A percentile compares a stretch with the other conserved stretches of the same genome.
Conservation (phyloP, 1,140 invertebrate genomes). For the Drosophila ambigua region DNA sequence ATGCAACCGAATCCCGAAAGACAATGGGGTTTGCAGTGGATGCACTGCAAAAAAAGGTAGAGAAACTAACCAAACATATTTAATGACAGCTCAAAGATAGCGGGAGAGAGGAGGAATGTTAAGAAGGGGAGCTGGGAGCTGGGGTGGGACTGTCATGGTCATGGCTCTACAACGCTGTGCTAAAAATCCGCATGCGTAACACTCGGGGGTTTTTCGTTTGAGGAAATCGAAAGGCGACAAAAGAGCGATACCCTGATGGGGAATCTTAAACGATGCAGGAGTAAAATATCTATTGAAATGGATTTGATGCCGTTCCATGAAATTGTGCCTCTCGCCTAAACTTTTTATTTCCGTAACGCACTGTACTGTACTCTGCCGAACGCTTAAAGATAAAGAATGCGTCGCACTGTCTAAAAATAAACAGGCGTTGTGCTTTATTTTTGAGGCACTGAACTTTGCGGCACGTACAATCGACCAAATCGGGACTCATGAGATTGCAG, state of each 20-base stretch:
- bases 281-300: too few relatives aligned
- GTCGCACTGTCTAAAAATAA: constrained; percentile 34
- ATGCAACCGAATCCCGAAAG: constrained; percentile 46
- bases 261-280: neutral
- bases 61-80: constrained; percentile 55
- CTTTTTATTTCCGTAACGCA: too few relatives aligned
- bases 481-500: neutral
- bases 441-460: constrained; percentile 45
- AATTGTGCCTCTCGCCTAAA: too few relatives aligned
- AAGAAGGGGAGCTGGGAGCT: neutral
- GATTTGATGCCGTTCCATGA: too few relatives aligned
- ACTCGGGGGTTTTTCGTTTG: constrained; percentile 24
- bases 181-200: constrained; percentile 52
- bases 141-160: constrained; percentile 43
- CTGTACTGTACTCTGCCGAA: constrained; percentile 18
- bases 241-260: constrained; percentile 1
- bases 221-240: constrained; percentile 42
- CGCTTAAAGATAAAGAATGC: constrained; percentile 28
- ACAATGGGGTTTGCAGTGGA: constrained; percentile 41
- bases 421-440: constrained; percentile 21
- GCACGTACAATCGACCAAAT: constrained; percentile 27
- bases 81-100: constrained; percentile 45
- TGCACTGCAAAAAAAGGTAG: constrained; percentile 29
- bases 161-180: constrained; percentile 41
- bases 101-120: neutral